These are phyloP conservation scores for Pseudochaenichthys georgianus DNA, from an alignment of 2,797 vertebrate genomes.

Conservation along the genomic window DNA sequence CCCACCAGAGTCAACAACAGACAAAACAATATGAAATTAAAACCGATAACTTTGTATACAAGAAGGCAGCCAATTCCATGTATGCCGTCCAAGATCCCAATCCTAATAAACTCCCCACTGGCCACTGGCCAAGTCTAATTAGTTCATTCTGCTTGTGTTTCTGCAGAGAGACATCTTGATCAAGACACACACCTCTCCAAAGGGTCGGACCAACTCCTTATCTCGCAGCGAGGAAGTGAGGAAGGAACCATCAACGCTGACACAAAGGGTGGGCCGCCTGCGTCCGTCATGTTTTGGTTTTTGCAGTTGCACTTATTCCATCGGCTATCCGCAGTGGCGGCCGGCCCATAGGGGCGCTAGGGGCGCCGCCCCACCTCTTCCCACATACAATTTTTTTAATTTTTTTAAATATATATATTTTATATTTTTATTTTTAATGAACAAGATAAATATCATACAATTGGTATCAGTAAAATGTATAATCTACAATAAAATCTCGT, in stretches of 20 bases:
- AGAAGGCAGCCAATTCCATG: constrained; percentile 41
- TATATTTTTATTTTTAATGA: too few species aligned
- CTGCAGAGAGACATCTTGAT: constrained; percentile 69
- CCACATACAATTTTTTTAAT: too few species aligned
- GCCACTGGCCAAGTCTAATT: constrained; percentile 68
- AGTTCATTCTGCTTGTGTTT: constrained; percentile 63
- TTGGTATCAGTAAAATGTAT: too few species aligned
- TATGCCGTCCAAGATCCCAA: constrained; percentile 59
- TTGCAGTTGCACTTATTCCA: constrained; percentile 24
- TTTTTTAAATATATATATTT: too few species aligned
- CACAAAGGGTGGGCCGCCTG: constrained; percentile 59
- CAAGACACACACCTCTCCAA: constrained; percentile 70
- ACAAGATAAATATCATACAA: too few species aligned
- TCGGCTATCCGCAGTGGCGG: not conserved
- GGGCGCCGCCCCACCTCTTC: too few species aligned
- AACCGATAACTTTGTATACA: constrained; percentile 50
- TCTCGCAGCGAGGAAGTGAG: constrained; percentile 65
- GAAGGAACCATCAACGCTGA: constrained; percentile 72
- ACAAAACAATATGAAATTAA: constrained; percentile 66
- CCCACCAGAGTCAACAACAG: constrained; percentile 52
- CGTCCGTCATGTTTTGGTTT: constrained; percentile 57
- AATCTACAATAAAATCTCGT: too few species aligned
- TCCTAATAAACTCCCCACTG: constrained; percentile 58
- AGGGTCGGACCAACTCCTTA: constrained; percentile 67
- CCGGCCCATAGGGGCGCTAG: too few species aligned